Conservation (phyloP, 2,113 vertebrate species). For the Mobula birostris region DNA sequence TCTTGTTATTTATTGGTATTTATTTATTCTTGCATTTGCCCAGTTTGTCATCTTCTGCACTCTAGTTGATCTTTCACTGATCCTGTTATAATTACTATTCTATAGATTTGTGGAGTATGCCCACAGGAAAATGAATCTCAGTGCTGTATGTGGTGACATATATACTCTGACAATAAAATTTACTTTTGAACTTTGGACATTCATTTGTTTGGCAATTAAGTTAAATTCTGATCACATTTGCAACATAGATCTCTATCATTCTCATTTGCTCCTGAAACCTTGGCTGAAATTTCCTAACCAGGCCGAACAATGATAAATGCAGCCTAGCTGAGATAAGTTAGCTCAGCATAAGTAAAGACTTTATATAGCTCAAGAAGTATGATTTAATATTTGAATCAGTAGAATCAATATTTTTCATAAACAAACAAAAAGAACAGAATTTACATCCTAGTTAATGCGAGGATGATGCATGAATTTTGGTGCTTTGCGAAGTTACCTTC, state of each 20-base stretch:
- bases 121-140: too few relatives aligned
- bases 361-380: background rate
- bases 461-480: background rate
- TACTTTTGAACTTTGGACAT: too few relatives aligned
- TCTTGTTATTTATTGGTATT: too few relatives aligned
- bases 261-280: background rate
- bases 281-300: background rate
- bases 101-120: too few relatives aligned
- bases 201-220: background rate
- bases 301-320: background rate
- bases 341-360: background rate
- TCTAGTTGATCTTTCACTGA: too few relatives aligned
- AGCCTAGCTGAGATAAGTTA: background rate
- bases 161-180: too few relatives aligned
- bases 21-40: too few relatives aligned
- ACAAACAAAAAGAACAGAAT: background rate
- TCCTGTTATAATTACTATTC: too few relatives aligned
- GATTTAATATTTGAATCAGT: background rate
- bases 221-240: background rate
- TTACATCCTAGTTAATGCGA: background rate
- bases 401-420: background rate
- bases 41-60: too few relatives aligned
- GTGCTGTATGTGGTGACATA: too few relatives aligned
- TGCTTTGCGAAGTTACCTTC: background rate
- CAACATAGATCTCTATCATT: background rate